Conservation (phyloP, 2,113 vertebrate genomes). For the Centrocercus urophasianus region DNA sequence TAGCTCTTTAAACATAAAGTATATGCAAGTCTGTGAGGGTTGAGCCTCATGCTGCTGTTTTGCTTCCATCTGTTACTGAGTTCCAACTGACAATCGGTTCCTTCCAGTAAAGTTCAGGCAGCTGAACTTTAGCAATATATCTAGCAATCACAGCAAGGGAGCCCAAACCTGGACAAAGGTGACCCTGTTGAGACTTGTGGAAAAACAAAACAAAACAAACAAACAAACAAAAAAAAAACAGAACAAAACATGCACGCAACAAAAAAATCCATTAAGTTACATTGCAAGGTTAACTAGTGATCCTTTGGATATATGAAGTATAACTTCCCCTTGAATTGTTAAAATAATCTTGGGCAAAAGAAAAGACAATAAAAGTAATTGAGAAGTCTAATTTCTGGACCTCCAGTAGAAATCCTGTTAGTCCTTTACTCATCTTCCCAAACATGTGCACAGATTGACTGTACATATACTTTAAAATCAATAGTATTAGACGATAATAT, state of each 20-base stretch:
- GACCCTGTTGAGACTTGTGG: background rate
- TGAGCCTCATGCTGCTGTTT: background rate
- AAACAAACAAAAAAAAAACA: background rate
- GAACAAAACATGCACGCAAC: background rate
- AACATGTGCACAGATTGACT: slow-evolving; percentile 74
- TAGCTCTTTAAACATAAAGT: background rate
- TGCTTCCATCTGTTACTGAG: background rate
- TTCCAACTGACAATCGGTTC: background rate
- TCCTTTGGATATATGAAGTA: background rate
- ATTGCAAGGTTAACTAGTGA: background rate
- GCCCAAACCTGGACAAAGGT: background rate
- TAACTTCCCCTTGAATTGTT: background rate
- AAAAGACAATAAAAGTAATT: slow-evolving; percentile 28
- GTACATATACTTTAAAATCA: slow-evolving; percentile 81
- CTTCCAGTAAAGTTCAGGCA: background rate
- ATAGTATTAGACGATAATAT: slow-evolving; percentile 83
- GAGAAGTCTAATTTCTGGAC: slow-evolving; percentile 38
- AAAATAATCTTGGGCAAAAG: background rate
- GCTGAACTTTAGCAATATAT: background rate
- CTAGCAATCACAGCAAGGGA: background rate
- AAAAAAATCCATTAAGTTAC: background rate
- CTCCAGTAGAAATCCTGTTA: slow-evolving; percentile 46
- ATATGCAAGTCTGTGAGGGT: background rate
- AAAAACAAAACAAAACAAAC: background rate
- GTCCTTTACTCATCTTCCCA: slow-evolving; percentile 75